Conservation (phyloP, 2,797 vertebrate genomes). For the Enteromius treurensis region DNA sequence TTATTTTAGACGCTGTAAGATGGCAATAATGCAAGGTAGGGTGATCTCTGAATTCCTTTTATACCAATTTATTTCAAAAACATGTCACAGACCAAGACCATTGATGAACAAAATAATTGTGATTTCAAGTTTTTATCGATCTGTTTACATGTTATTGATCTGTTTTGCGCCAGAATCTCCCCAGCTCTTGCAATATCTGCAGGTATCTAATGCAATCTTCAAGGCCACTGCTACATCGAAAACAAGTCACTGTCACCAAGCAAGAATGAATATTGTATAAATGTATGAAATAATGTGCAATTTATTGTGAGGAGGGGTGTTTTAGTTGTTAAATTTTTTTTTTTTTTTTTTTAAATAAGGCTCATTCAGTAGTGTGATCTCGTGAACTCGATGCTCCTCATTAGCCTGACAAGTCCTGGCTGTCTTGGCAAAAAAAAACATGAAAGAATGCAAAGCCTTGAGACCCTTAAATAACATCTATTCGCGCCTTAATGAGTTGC, state of each 20-base stretch:
- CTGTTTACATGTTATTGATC: conserved; percentile 36
- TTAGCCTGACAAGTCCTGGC: conserved; percentile 5
- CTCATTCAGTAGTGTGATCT: background rate
- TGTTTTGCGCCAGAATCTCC: conserved; percentile 18
- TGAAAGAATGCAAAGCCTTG: conserved; percentile 17
- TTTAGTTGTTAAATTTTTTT: background rate
- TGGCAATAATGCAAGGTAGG: background rate
- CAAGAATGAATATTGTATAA: background rate
- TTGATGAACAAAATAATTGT: conserved; percentile 3
- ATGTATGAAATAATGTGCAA: background rate
- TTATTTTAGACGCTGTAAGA: background rate
- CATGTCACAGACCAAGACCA: background rate
- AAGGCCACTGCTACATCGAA: background rate
- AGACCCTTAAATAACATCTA: conserved; percentile 28
- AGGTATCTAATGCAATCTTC: background rate
- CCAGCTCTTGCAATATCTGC: conserved; percentile 4
- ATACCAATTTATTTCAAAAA: background rate
- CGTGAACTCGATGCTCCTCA: background rate
- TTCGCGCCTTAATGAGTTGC: conserved; percentile 23
- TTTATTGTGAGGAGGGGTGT: background rate
- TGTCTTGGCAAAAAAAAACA: background rate
- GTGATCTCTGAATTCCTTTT: background rate
- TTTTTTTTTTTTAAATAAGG: background rate
- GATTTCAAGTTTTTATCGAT: conserved; percentile 19
- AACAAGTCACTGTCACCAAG: background rate